Base-by-base conservation (phyloP, 1,140 invertebrate genomes). In the Acyrthosiphon pisum region DNA sequence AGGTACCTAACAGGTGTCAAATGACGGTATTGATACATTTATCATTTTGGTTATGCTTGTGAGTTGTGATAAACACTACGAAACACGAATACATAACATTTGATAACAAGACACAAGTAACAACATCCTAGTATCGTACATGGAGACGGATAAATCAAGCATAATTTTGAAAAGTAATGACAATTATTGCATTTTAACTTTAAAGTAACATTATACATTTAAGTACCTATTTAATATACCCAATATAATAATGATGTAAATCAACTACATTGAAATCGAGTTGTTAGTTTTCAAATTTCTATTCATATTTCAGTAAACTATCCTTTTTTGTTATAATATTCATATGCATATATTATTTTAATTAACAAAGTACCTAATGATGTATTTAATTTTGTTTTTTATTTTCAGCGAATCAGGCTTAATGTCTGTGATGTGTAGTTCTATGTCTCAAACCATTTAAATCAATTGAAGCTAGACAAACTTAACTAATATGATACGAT, bases 401-500 rank as follows among this genome's bases (percentile, higher is more conserved):
- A 14, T 26, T 88, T 48, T 88, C 30, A 89, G 22, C 2, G 14
- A 14, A 56, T 41, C 3, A 48, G 7, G 53, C 9, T 14, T 11
- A 50, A 53, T 23, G 3, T 89, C 35, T 37, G 46, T 30, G 30
- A 89, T 56, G 3, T 26, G 26, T 88, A 50, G 1, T 89, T 37
- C n/a, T 89, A 37, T 89, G n/a, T 18, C 23, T 44, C 30, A 14
- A 44, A 68, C 46, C 56, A 30, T 60, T 68, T 68, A 20, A 68
- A 90, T 90, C 26, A 60, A 41, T 90, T 90, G 26, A 68, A 60
- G 53, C 89, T 6, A 68, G n/a, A 90, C 37, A 68, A 90, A 90
- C 37, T 68, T 30, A 90, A 86, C 48, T 93, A 93, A 93, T 93
- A 93, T 86, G 91, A 93, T 93, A 93, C 81, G 91, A 93, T 93